These are phyloP conservation scores for Falcunculus frontatus DNA, from an alignment of 2,113 vertebrate genomes.

Conservation along the genomic window DNA sequence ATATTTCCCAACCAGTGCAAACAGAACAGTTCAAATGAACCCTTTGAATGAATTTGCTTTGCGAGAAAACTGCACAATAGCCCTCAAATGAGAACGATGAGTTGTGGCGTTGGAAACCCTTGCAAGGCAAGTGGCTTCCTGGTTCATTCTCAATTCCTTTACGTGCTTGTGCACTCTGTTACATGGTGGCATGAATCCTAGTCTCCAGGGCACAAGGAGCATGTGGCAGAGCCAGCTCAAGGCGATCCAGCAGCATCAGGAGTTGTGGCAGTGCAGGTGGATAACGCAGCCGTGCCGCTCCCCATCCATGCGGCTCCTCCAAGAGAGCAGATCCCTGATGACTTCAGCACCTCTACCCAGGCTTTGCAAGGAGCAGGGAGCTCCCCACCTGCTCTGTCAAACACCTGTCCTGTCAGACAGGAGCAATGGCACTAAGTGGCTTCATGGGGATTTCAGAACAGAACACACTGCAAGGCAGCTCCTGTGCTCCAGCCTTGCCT, in stretches of 20 bases:
- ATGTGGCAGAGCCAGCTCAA: not conserved
- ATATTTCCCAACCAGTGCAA: not conserved
- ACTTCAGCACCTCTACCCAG: accelerated
- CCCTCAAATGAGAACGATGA: not conserved
- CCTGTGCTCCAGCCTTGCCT: accelerated
- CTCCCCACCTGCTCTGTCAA: not conserved
- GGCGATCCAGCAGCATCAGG: accelerated
- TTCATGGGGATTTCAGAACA: not conserved
- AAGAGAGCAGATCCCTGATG: accelerated
- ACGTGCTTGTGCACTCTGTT: accelerated
- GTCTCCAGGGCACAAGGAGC: not conserved
- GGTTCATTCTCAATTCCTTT: not conserved
- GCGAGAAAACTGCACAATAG: not conserved
- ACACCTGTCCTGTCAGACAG: not conserved
- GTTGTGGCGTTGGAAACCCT: not conserved
- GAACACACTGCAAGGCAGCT: not conserved
- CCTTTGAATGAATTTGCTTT: accelerated
- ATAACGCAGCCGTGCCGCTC: accelerated
- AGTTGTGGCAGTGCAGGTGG: accelerated
- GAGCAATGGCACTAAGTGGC: not conserved
- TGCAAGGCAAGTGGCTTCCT: not conserved
- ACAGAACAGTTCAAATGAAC: not conserved
- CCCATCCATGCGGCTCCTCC: accelerated
- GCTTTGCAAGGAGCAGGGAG: too few relatives aligned
- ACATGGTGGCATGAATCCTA: accelerated